phyloP scores from a whole-genome alignment of 2,113 vertebrate genomes.

The Phoxinus phoxinus region DNA sequence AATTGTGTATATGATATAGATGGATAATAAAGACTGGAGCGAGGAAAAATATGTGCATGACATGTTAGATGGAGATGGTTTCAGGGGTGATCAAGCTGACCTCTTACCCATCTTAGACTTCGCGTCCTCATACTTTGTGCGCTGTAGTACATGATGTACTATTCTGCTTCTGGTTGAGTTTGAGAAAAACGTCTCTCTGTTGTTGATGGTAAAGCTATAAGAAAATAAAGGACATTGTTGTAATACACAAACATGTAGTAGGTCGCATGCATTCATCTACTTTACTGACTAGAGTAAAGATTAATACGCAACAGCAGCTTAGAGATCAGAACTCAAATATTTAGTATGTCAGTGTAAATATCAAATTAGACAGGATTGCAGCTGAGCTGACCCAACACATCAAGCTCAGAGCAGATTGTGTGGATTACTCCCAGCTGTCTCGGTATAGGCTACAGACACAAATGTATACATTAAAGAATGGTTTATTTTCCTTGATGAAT shows the following conservation, averaged over 20 bases:
- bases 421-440: background rate
- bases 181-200: slow-evolving; percentile 96
- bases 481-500: background rate
- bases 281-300: background rate
- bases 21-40: background rate
- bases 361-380: background rate
- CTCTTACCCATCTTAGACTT: slow-evolving; percentile 96
- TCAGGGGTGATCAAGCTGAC: background rate
- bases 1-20: background rate
- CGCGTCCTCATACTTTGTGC: slow-evolving; percentile 96
- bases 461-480: background rate
- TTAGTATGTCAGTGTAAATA: slow-evolving; percentile 2
- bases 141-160: slow-evolving; percentile 95
- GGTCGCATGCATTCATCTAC: background rate
- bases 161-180: slow-evolving; percentile 97
- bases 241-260: slow-evolving; percentile 1
- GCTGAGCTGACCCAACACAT: background rate
- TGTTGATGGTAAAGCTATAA: slow-evolving; percentile 94
- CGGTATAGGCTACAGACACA: background rate
- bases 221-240: background rate
- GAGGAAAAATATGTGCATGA: background rate
- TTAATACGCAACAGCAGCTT: background rate
- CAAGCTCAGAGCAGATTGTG: background rate
- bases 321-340: background rate
- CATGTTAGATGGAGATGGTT: slow-evolving; percentile 19